Base-by-base conservation (phyloP, 1,140 invertebrate genomes). In the Penaeus japonicus region DNA sequence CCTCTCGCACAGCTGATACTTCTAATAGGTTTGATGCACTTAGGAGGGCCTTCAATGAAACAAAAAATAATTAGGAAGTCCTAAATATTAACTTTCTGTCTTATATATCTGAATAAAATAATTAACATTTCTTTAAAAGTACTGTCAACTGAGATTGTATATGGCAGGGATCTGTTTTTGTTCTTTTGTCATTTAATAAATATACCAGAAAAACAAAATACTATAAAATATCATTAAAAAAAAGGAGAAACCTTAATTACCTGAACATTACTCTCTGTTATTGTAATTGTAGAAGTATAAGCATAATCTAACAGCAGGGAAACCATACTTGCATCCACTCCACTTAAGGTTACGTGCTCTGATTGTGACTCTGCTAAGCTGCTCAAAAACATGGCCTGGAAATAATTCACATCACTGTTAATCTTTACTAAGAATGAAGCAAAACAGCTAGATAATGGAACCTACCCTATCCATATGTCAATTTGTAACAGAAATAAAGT, bases 1-100 rank as follows among this genome's bases (percentile, higher is more conserved):
- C 92, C 92, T 94, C 93, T 92, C 93, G 87, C 90, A 94, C 92
- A 91, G 93, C 91, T 90, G 80, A 83, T 17, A 94, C 92, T 91
- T 94, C 94, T 57, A 95, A 92, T 10, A 94, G 92, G 90, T 95
- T 95, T 2, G 94, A 93, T 47, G 94, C 94, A n/a, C 94, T 94
- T 12, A 95, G 91, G 7, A 95, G 91, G 88, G 91, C 90, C 90
- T 92, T 79, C 18, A 70, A 85, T 47, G 1, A 12, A 47, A 12
- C 24, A 32, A 62, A 17, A 7, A 12, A 55, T 32, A n/a, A 35
- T 18, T 4, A 12, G 30, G 20, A 57, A 22, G 7, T 12, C 27
- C 27, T 57, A 22, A 15, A 30, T 27, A n/a, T 24, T 27, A 1
- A 18, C 1, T 35, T 77, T 32, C 10, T 4, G 47, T 47, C 15